Base-by-base conservation (phyloP, 1,140 invertebrate species). In the Euura saliciscinereae region DNA sequence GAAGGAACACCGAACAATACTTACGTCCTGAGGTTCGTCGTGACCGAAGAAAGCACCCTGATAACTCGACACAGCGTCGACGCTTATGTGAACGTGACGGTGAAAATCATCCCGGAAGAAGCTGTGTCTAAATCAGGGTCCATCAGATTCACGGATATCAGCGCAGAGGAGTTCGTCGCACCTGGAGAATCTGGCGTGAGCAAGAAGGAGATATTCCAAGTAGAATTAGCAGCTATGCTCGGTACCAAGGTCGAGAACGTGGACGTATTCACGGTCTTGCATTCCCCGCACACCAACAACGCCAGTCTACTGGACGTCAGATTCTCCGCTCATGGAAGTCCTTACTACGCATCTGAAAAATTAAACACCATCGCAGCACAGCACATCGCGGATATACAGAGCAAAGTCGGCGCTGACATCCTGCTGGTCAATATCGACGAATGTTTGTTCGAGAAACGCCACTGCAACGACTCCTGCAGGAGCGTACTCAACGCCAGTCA, bases 301-400 rank as follows among this genome's bases (percentile, higher is more conserved):
- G 89, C 86, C 42, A 88, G 86, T 4, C 79, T 90, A 0, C 79
- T 96, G 46, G 97, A 99, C 83, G 93, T 98, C 0, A 88, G 97
- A 75, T 99, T 95, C 84, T 94, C 96, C 0, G 97, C 95, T 0
- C 97, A 98, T 83, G 95, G 94, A 0, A 97, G 96, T 0, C 97
- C 97, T 0, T 98, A 97, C 82, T 97, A 96, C 80, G 91, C 92
- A 1, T 88, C 95, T 0, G 95, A 96, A 84, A 95, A 93, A 82
- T 86, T 98, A 2, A 96, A 98, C 77, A 94, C 94, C 2, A 91
- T 95, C 71, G 88, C 95, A 11, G 89, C 90, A 4, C 87, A 90
- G 43, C 89, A 94, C 77, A 90, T 93, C 76, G 87, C 90, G 65
- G 88, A 92, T 85, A 83, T 96, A 67, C 93, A 95, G 84, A 83